phyloP scores from a whole-genome alignment of 2,113 vertebrate genomes.

The Benitochromis conjunctus region DNA sequence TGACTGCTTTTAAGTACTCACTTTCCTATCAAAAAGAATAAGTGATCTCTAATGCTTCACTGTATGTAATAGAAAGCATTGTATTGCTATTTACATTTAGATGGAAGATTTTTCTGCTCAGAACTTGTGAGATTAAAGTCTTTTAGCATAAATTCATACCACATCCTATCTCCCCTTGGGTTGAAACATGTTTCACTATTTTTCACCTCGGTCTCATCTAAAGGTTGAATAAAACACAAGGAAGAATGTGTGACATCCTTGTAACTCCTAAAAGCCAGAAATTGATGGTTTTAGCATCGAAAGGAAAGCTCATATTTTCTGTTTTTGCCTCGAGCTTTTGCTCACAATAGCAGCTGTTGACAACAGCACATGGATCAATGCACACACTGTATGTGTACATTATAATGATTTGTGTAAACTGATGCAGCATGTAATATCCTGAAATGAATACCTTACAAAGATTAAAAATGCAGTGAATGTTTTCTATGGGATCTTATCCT shows the following conservation, averaged over 20 bases:
- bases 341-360: not conserved
- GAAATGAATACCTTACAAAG: rapidly evolving
- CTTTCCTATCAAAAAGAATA: not conserved
- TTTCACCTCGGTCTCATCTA: not conserved
- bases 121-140: not conserved
- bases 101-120: not conserved
- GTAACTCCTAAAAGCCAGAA: not conserved
- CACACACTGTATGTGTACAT: not conserved
- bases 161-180: not conserved
- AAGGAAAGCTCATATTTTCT: not conserved
- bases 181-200: not conserved
- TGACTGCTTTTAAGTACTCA: not conserved
- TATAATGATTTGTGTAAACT: not conserved
- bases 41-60: not conserved
- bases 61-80: not conserved
- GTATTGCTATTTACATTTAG: not conserved
- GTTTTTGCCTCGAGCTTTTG: not conserved
- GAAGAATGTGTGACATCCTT: not conserved
- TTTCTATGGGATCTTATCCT: not conserved
- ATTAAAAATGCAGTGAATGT: not conserved
- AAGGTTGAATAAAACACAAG: not conserved
- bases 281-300: not conserved
- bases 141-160: not conserved
- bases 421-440: not conserved
- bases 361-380: not conserved